Evolutionary conservation across 2,888 invertebrate genomes (phyloP).

Genomic region (Erebia epiphron): DNA sequence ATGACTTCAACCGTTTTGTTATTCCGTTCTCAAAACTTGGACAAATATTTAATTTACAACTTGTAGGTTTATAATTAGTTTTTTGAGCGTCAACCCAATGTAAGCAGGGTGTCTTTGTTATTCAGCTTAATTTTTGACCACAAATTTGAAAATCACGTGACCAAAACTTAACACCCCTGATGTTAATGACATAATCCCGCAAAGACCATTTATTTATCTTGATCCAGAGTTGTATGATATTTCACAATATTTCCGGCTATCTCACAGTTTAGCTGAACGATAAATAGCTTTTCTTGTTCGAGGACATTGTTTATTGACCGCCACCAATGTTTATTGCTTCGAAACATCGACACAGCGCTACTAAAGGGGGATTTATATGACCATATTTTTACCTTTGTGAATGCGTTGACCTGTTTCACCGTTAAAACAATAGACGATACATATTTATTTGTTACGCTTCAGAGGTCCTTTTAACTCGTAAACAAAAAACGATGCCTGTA

Average conservation of each 20-base stretch:
- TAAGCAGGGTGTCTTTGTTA: too few species aligned
- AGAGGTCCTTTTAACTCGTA: not conserved
- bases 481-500: too few species aligned
- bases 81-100: too few species aligned
- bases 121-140: too few species aligned
- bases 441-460: not conserved
- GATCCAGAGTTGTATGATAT: constrained; percentile 10
- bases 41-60: too few species aligned
- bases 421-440: constrained; percentile 8
- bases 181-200: not conserved
- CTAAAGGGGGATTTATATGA: constrained; percentile 20
- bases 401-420: constrained; percentile 16
- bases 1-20: too few species aligned
- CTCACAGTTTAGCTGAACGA: constrained; percentile 17
- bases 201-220: not conserved
- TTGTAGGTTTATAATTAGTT: too few species aligned
- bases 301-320: constrained; percentile 22
- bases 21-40: too few species aligned
- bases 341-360: constrained; percentile 16
- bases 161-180: too few species aligned
- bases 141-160: too few species aligned
- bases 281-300: constrained; percentile 22
- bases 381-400: constrained; percentile 21
- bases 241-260: constrained; percentile 17
- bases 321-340: constrained; percentile 19